Evolutionary conservation across 2,888 invertebrate genomes (phyloP), one percentile per base, ranked within the genome.

Genomic region (Noctua fimbriata): DNA sequence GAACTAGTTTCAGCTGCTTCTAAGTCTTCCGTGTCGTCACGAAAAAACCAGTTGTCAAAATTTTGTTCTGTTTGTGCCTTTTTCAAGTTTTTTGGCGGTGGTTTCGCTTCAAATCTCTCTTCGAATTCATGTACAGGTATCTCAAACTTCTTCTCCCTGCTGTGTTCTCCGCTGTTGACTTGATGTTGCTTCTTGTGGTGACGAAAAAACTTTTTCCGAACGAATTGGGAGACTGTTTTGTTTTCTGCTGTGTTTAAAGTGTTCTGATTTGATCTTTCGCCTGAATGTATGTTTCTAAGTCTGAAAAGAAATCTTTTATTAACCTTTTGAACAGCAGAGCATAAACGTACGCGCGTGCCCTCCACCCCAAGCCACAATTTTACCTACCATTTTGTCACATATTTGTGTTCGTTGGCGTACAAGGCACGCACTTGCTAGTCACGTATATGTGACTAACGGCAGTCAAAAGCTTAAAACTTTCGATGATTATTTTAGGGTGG

Each of bases 101-200:
- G 93, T 91, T 96, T 97, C 6, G 96, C 91, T 91, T 97, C 97
- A 85, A 97, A 97, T 88, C 93, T 97, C 63, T 97, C 97, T 92
- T 97, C 97, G 78, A 97, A 97, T 79, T 97, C 97, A 81, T 97
- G 97, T 83, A 97, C 97, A 0, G 97, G 97, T 79, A 97, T 92
- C 84, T 97, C 96, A 85, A 94, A 92, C 78, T 92, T 94, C 77
- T 89, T 92, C 24, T 92, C 91, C 67, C 79, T 90, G 63, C 79
- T 88, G n/a, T 88, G 88, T 81, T 94, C 94, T 69, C 87, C 90
- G 52, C 91, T 92, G 66, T 88, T 91, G 75, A n/a, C n/a, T n/a
- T n/a, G n/a, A n/a, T n/a, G n/a, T n/a, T 93, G 91, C 60, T 94
- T 95, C 76, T 94, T 96, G 87, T 96, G 95, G 86, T 96, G 96